A percentile compares a stretch with the other conserved stretches of the same genome.
Conservation (phyloP, 2,888 invertebrate species). For the Andrena fulva region DNA sequence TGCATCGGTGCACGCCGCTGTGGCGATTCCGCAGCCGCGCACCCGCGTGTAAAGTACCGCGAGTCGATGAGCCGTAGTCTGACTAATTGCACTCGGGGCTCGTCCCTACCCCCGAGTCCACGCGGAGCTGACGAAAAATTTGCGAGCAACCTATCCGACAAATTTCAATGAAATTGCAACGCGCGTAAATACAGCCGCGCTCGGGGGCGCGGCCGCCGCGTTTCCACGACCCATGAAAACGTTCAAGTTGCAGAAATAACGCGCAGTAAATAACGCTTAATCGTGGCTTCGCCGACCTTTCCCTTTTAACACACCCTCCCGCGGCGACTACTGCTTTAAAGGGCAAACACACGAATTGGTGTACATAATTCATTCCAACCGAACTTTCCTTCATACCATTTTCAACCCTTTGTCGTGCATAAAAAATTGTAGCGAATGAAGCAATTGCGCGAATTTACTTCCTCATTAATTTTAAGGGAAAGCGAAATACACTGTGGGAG, state of each 20-base stretch:
- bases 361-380: background rate
- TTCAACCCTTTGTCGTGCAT: background rate
- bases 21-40: conserved; percentile 43
- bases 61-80: conserved; percentile 54
- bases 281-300: background rate
- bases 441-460: background rate
- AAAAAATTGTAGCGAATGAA: background rate
- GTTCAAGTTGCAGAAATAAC: conserved; percentile 24
- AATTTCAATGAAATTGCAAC: conserved; percentile 49
- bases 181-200: conserved; percentile 3
- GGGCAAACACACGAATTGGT: background rate
- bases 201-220: conserved; percentile 1
- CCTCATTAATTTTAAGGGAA: background rate
- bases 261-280: conserved; percentile 30
- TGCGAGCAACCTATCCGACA: conserved; percentile 37
- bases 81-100: conserved; percentile 66
- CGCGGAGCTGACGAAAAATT: conserved; percentile 42
- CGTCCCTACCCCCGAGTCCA: background rate
- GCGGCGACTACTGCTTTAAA: background rate
- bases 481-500: background rate
- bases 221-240: conserved; percentile 15
- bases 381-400: background rate
- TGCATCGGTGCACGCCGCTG: conserved; percentile 39
- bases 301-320: background rate
- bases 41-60: conserved; percentile 43